These are phyloP conservation scores for Barypeithes pellucidus DNA, from an alignment of 2,888 invertebrate species.

Conservation along the genomic window DNA sequence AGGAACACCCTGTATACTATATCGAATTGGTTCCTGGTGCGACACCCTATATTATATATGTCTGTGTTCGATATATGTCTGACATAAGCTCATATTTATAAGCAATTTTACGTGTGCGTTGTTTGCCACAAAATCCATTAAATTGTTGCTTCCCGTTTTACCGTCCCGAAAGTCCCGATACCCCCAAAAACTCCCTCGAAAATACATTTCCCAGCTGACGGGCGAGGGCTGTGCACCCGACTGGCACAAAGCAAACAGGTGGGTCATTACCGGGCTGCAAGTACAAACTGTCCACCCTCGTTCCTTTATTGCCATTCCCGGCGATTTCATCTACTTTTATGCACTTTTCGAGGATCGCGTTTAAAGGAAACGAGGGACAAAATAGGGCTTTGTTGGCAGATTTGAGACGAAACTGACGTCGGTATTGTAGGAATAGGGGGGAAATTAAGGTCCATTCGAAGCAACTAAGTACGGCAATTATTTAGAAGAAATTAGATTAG, in stretches of 20 bases:
- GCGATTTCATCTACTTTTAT: constrained; percentile 25
- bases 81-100: no score
- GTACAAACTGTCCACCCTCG: constrained; percentile 33
- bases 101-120: no score
- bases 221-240: constrained; percentile 1
- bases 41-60: no score
- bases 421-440: constrained; percentile 12
- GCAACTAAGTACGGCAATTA: background rate
- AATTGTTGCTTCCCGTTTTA: background rate
- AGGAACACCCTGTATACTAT: no score
- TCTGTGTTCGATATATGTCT: no score
- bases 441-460: background rate
- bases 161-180: background rate
- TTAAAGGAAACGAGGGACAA: constrained; percentile 17
- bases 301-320: constrained; percentile 21
- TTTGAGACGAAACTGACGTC: background rate
- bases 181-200: constrained; percentile 17
- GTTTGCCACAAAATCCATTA: no score
- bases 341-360: constrained; percentile 10
- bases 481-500: background rate
- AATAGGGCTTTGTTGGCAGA: constrained; percentile 11
- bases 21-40: no score
- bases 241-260: constrained; percentile 41
- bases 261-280: constrained; percentile 43
- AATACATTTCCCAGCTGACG: constrained; percentile 27